Evolutionary conservation across 2,888 invertebrate genomes (phyloP).

Genomic region (Drosophila prolongata): DNA sequence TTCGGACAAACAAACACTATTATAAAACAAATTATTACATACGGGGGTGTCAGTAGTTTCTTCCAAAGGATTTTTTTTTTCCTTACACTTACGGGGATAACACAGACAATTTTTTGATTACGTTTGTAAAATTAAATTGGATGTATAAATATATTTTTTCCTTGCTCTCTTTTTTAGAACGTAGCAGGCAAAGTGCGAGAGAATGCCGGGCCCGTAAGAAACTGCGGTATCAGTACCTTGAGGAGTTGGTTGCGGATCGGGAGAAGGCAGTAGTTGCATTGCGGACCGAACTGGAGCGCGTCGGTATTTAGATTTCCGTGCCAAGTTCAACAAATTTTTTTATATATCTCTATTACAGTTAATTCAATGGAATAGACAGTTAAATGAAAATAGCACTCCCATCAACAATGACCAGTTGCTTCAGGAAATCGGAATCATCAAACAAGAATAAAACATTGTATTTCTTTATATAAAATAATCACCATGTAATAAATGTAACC

Average conservation of each 20-base stretch:
- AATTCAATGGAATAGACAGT: constrained; percentile 91
- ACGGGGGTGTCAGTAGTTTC: too few species aligned
- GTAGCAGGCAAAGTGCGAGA: constrained; percentile 98
- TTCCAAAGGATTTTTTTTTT: too few species aligned
- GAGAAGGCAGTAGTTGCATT: constrained; percentile 96
- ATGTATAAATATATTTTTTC: background rate
- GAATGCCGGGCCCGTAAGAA: constrained; percentile 99
- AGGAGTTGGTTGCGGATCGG: constrained; percentile 96
- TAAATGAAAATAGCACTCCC: constrained; percentile 92
- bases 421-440: constrained; percentile 90
- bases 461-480: background rate
- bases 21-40: too few species aligned
- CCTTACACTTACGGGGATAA: too few species aligned
- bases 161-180: constrained; percentile 87
- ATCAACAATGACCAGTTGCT: constrained; percentile 91
- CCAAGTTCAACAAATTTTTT: constrained; percentile 7
- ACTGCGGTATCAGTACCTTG: constrained; percentile 97
- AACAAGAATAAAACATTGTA: constrained; percentile 86
- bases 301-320: constrained; percentile 84
- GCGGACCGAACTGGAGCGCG: constrained; percentile 95
- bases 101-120: too few species aligned
- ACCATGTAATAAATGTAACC: constrained; percentile 11
- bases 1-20: too few species aligned
- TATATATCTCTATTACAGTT: constrained; percentile 86
- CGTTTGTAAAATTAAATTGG: too few species aligned